phyloP scores from a whole-genome alignment of 2,888 invertebrate genomes.

The Drosophila limbata region DNA sequence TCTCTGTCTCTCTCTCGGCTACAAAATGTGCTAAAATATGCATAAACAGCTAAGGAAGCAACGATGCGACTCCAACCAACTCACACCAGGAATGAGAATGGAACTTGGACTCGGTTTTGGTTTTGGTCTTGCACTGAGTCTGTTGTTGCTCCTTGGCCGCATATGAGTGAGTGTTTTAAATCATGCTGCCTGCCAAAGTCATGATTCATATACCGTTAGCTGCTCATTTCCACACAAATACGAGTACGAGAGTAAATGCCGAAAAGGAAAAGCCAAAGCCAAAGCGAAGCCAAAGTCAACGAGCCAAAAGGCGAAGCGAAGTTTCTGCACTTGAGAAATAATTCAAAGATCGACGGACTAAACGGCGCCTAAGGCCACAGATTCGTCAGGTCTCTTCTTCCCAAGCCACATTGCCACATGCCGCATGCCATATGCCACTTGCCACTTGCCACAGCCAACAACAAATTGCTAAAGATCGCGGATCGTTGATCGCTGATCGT shows the following conservation, averaged over 20 bases:
- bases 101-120: slow-evolving; percentile 3
- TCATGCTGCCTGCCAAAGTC: slow-evolving; percentile 84
- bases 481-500: neutral
- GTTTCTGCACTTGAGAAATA: slow-evolving; percentile 63
- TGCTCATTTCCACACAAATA: slow-evolving; percentile 81
- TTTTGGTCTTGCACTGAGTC: neutral
- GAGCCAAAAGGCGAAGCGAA: slow-evolving; percentile 26
- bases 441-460: slow-evolving; percentile 38
- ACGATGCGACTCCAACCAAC: slow-evolving; percentile 27
- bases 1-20: slow-evolving; percentile 11
- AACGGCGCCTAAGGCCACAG: slow-evolving; percentile 51
- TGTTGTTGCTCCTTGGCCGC: slow-evolving; percentile 38
- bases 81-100: slow-evolving; percentile 6
- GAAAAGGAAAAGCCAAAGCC: slow-evolving; percentile 63
- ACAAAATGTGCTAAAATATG: slow-evolving; percentile 83
- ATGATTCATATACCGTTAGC: slow-evolving; percentile 85
- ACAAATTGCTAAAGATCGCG: slow-evolving; percentile 72
- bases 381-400: slow-evolving; percentile 35
- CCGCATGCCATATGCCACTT: slow-evolving; percentile 13
- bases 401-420: neutral
- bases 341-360: slow-evolving; percentile 54
- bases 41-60: slow-evolving; percentile 72
- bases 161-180: slow-evolving; percentile 83
- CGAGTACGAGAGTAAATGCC: slow-evolving; percentile 61
- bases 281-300: slow-evolving; percentile 30